Evolutionary conservation across 1,140 invertebrate genomes (phyloP).

Genomic region (Mylabris phalerata): DNA sequence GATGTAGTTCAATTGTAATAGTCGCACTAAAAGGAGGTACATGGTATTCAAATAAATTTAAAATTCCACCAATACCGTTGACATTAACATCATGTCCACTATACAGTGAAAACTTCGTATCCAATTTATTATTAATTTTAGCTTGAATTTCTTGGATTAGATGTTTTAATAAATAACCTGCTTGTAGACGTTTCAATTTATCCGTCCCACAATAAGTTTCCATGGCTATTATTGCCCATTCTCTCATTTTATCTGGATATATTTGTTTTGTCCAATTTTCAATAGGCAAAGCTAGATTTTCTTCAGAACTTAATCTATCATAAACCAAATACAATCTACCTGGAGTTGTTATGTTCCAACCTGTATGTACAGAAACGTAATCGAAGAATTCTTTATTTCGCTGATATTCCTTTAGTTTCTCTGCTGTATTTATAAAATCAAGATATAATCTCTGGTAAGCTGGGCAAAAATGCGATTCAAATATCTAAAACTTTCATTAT

Average conservation of each 20-base stretch:
- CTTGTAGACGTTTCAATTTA: constrained; percentile 2
- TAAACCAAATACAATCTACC: constrained; percentile 16
- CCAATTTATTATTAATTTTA: constrained; percentile 43
- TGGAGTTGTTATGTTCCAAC: constrained; percentile 24
- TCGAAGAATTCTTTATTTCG: constrained; percentile 16
- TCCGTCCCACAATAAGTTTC: background rate
- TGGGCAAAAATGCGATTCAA: constrained; percentile 21
- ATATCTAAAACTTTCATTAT: constrained; percentile 9
- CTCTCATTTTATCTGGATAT: constrained; percentile 46
- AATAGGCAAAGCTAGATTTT: constrained; percentile 47
- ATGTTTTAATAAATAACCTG: constrained; percentile 51
- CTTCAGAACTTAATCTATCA: background rate
- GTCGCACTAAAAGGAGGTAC: constrained; percentile 52
- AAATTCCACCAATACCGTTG: constrained; percentile 54
- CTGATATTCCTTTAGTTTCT: constrained; percentile 4
- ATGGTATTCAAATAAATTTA: constrained; percentile 57
- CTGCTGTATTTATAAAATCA: background rate
- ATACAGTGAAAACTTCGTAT: constrained; percentile 59
- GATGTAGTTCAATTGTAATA: constrained; percentile 27
- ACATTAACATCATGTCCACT: constrained; percentile 69
- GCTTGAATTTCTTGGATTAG: constrained; percentile 51
- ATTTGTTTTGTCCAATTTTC: constrained; percentile 54
- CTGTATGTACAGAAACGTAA: constrained; percentile 25
- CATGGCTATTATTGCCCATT: constrained; percentile 8
- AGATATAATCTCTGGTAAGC: constrained; percentile 15